These are phyloP conservation scores for Prietella phreatophila DNA, from an alignment of 2,113 vertebrate species.

Conservation along the genomic window DNA sequence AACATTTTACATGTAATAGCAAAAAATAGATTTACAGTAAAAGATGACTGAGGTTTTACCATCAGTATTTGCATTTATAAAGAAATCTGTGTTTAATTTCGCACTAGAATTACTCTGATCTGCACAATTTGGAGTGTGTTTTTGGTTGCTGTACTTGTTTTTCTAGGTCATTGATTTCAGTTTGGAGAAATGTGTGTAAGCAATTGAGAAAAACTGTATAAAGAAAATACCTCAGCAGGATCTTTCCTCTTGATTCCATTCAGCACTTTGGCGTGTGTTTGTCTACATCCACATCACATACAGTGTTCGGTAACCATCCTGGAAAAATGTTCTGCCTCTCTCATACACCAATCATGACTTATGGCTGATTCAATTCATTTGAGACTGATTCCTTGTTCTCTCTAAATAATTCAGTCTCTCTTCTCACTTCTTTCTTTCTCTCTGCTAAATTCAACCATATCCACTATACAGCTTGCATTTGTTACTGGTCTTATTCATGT, in stretches of 20 bases:
- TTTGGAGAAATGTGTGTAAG: neutral
- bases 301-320: neutral
- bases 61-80: neutral
- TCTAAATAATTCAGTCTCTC: neutral
- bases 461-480: no score
- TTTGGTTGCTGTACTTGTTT: neutral
- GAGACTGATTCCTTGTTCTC: neutral
- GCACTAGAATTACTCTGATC: neutral
- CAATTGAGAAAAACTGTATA: neutral
- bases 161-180: slow-evolving; percentile 9
- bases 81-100: neutral
- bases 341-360: neutral
- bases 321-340: neutral
- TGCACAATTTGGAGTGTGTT: neutral
- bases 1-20: neutral
- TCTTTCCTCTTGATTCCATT: neutral
- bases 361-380: neutral
- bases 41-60: neutral
- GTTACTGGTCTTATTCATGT: no score
- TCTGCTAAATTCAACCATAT: neutral
- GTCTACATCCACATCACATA: neutral
- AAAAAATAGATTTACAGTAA: no score
- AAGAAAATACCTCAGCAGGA: neutral
- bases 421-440: neutral
- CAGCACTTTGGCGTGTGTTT: neutral